Conservation (phyloP, 2,113 vertebrate genomes). For the Genyomyrus donnyi region DNA sequence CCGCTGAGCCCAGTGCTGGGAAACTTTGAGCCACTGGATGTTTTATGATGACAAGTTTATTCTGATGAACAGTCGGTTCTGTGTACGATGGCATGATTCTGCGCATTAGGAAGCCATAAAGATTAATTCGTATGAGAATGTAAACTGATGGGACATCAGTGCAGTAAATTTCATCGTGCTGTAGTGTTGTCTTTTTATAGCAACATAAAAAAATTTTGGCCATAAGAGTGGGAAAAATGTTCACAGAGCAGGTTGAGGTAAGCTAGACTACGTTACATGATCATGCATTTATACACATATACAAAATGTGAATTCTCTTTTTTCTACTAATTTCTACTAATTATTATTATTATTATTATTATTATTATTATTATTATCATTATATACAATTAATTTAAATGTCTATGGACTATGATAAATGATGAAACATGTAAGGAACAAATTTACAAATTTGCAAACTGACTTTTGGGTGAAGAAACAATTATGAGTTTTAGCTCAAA, state of each 20-base stretch:
- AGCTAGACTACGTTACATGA: background rate
- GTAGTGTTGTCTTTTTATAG: background rate
- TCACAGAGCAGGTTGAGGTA: background rate
- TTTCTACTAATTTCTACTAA: background rate
- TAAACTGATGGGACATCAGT: background rate
- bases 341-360: background rate
- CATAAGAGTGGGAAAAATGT: background rate
- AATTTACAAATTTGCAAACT: background rate
- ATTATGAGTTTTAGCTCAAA: background rate
- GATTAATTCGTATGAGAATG: background rate
- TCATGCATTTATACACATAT: background rate
- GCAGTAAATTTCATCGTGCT: background rate
- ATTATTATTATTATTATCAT: background rate
- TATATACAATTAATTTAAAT: background rate
- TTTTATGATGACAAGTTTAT: conserved; percentile 13
- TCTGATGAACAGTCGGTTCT: conserved; percentile 12
- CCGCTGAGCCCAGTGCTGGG: background rate
- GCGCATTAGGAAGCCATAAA: background rate
- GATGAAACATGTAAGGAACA: background rate
- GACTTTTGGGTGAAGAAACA: background rate
- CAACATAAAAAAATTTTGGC: background rate
- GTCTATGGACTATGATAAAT: background rate
- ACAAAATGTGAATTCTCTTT: background rate
- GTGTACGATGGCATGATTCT: background rate
- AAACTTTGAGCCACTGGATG: background rate